These are phyloP conservation scores for Endomychus coccineus DNA, from an alignment of 2,888 invertebrate species.

Conservation along the genomic window DNA sequence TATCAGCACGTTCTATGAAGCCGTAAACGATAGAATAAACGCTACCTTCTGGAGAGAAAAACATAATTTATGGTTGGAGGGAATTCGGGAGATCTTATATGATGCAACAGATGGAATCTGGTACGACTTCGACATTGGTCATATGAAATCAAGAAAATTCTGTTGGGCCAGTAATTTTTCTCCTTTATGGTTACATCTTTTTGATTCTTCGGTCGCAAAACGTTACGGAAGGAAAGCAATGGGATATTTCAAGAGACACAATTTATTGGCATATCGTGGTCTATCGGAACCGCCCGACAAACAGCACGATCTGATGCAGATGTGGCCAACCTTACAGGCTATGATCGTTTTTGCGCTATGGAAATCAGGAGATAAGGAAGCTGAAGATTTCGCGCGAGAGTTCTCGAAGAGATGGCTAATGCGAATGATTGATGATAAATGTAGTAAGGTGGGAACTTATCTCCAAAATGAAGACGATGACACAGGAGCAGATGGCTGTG, in stretches of 20 bases:
- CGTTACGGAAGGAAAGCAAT: conserved; percentile 45
- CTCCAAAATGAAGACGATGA: conserved; percentile 12
- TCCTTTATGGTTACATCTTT: conserved; percentile 57
- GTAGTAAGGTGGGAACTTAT: conserved; percentile 12
- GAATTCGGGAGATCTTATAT: conserved; percentile 67
- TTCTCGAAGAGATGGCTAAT: conserved; percentile 10
- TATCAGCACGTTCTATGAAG: conserved; percentile 53
- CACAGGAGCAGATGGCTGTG: conserved; percentile 9
- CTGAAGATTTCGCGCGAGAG: conserved; percentile 11
- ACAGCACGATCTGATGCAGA: conserved; percentile 12
- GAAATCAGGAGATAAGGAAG: conserved; percentile 9
- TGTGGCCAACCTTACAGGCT: conserved; percentile 9
- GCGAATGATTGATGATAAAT: conserved; percentile 11
- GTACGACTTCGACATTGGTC: conserved; percentile 64
- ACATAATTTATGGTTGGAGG: conserved; percentile 50
- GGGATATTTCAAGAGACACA: conserved; percentile 12
- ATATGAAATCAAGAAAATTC: conserved; percentile 50
- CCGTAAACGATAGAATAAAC: conserved; percentile 46
- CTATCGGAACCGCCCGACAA: conserved; percentile 3
- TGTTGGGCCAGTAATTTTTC: conserved; percentile 64
- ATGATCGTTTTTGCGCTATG: conserved; percentile 10
- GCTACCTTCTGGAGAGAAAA: conserved; percentile 45
- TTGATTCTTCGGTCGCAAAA: conserved; percentile 7
- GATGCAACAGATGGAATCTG: conserved; percentile 64
- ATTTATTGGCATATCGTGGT: conserved; percentile 12